Evolutionary conservation across 2,113 vertebrate genomes (phyloP), one percentile per base, ranked within the genome.

Genomic region (sheep (Ovis aries)): DNA sequence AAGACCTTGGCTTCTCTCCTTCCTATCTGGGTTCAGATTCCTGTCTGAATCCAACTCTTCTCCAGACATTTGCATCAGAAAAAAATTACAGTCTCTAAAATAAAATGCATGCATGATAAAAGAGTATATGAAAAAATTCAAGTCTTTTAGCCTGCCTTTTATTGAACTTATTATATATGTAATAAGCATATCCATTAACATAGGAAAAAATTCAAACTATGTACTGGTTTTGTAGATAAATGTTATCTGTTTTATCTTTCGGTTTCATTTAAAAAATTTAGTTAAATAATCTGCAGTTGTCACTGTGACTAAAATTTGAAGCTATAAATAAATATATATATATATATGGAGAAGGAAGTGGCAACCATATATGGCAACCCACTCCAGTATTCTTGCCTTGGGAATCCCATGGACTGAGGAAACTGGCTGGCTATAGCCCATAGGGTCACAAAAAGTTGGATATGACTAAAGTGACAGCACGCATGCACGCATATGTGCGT

Each of bases 51-150:
- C 27, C 52, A 91, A 23, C 9, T 6, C 1, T 57, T 59, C 33
- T 91, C 17, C 8, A 95, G 80, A 95, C 16, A 93, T 92, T 74
- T 83, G 11, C 36, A 82, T 60, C 31, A 96, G 33, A 95, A 86
- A 94, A 14, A 10, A 8, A 82, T 21, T 36, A 7, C 17, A 87
- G 2, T 6, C 10, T 50, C 36, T 77, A 52, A 94, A 92, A 93
- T 82, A 96, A 96, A 88, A 91, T 29, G 74, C 0, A 59, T 25
- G 60, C 7, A 53, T 82, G 12, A 60, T n/a, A 48, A 95, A 90
- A 48, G 17, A 50, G 29, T 16, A 29, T 43, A 53, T 67, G 23
- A 55, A 91, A 62, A 67, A 17, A n/a, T 67, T 33, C 0, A 90
- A 29, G 27, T 88, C 12, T 62, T 53, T 62, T 43, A 48, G 25